Conservation (phyloP, 2,113 vertebrate species). For the Brienomyrus brachyistius region DNA sequence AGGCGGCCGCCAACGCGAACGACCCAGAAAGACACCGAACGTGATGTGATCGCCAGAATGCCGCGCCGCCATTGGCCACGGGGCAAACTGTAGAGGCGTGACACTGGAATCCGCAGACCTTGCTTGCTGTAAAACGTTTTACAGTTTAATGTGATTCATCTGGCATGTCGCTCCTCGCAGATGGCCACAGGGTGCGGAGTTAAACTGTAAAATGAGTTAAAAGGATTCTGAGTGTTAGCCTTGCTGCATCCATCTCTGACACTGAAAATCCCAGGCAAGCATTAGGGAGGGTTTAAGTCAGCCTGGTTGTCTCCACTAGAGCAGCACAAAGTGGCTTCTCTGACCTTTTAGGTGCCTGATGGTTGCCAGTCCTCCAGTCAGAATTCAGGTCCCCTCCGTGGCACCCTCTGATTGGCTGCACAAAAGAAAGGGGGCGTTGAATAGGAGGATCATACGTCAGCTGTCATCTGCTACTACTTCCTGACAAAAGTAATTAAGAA, state of each 20-base stretch:
- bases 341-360: background rate
- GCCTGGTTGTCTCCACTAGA: background rate
- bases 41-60: background rate
- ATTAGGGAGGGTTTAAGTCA: background rate
- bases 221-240: background rate
- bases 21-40: no score
- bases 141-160: slow-evolving; percentile 5
- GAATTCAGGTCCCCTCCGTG: background rate
- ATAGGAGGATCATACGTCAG: background rate
- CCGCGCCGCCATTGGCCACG: background rate
- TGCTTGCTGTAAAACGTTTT: background rate
- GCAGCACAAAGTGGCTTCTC: background rate
- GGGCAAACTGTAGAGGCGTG: background rate
- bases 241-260: background rate
- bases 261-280: background rate
- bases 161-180: background rate
- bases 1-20: background rate
- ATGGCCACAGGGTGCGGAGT: background rate
- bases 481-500: background rate
- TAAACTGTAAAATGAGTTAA: background rate
- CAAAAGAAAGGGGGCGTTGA: background rate
- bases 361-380: background rate
- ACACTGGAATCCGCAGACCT: background rate
- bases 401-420: background rate
- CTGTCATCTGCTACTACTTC: background rate